These are phyloP conservation scores for Pogona vitticeps DNA, from an alignment of 2,113 vertebrate genomes.

Conservation along the genomic window DNA sequence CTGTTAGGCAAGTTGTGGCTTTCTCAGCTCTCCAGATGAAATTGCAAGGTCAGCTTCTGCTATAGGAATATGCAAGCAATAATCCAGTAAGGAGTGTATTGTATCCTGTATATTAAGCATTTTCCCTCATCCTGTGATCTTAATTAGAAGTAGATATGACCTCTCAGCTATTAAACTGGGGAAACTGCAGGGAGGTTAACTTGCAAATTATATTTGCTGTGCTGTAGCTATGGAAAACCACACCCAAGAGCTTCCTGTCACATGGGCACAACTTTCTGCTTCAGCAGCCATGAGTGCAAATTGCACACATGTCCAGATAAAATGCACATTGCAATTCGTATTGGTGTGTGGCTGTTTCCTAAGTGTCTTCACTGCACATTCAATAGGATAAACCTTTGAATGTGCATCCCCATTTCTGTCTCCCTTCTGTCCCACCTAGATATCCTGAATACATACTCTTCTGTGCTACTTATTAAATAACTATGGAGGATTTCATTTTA, in stretches of 20 bases:
- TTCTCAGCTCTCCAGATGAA: constrained; percentile 5
- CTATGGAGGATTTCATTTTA: too few relatives aligned
- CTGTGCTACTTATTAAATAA: too few relatives aligned
- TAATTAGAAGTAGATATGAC: neutral
- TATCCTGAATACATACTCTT: too few relatives aligned
- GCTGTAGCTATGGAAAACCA: neutral
- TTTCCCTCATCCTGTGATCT: too few relatives aligned
- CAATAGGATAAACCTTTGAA: too few relatives aligned
- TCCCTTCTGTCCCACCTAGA: too few relatives aligned
- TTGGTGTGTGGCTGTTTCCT: neutral
- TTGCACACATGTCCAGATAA: neutral
- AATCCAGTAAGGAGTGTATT: neutral
- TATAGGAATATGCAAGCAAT: neutral
- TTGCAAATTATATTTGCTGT: neutral
- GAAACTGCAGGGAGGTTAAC: too few relatives aligned
- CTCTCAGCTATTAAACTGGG: neutral
- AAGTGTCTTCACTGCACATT: too few relatives aligned
- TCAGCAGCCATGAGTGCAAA: neutral
- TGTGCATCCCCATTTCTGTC: too few relatives aligned
- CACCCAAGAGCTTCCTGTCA: neutral
- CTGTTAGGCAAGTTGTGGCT: constrained; percentile 6
- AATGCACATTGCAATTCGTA: neutral
- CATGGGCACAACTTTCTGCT: neutral
- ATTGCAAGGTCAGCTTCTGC: neutral
- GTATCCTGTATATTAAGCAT: neutral